These are phyloP conservation scores for Mimumesa dahlbomi DNA, from an alignment of 2,888 invertebrate species.

Conservation along the genomic window DNA sequence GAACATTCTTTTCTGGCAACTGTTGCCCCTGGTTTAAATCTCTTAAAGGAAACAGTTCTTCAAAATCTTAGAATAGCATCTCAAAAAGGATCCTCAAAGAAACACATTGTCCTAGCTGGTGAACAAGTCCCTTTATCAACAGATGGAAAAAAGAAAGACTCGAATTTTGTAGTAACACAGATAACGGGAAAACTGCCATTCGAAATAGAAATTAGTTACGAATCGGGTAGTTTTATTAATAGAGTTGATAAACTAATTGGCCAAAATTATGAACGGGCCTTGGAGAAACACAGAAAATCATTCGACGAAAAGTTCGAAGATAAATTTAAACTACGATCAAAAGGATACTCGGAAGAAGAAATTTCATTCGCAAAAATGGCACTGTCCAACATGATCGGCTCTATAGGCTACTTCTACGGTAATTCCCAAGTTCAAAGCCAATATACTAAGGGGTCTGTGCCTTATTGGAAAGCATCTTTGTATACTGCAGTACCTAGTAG, in stretches of 20 bases:
- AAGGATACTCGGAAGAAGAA: conserved; percentile 86
- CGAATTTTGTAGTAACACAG: conserved; percentile 91
- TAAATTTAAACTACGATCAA: conserved; percentile 87
- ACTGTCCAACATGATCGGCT: conserved; percentile 96
- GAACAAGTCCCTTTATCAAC: conserved; percentile 81
- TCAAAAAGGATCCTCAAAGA: conserved; percentile 81
- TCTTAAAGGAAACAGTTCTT: conserved; percentile 88
- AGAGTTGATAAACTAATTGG: conserved; percentile 83
- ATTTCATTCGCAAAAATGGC: conserved; percentile 91
- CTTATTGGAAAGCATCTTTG: conserved; percentile 96
- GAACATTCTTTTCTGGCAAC: conserved; percentile 89
- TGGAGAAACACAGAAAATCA: conserved; percentile 83
- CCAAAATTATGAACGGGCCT: conserved; percentile 84
- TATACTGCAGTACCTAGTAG: conserved; percentile 95
- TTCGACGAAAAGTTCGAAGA: conserved; percentile 92
- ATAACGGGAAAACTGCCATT: conserved; percentile 90
- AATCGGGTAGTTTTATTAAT: conserved; percentile 86
- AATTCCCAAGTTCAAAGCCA: conserved; percentile 91
- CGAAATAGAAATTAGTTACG: conserved; percentile 90
- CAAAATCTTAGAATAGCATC: conserved; percentile 85
- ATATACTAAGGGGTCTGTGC: conserved; percentile 91
- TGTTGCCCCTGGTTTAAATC: conserved; percentile 85
- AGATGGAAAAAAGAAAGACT: conserved; percentile 80
- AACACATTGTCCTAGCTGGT: conserved; percentile 84
- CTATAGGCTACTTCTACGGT: conserved; percentile 98